Percentiles rank a stretch among this genome's conserved stretches.
phyloP scores from a whole-genome alignment of 2,113 vertebrate species.

The Corythoichthys intestinalis region DNA sequence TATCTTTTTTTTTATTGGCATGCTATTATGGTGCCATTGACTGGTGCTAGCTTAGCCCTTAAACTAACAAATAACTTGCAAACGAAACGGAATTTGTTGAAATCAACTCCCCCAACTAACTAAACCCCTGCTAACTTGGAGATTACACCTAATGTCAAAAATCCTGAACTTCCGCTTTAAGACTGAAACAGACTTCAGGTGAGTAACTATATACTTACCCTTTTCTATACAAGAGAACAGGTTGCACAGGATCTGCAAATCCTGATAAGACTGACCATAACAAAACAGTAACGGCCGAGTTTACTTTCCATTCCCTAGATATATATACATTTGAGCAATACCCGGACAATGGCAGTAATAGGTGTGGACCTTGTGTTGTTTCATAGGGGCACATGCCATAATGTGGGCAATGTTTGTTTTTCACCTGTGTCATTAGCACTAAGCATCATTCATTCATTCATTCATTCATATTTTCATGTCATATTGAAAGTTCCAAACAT shows the following conservation, averaged over 20 bases:
- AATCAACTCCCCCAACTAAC: too few species aligned
- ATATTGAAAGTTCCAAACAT: not conserved
- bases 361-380: not conserved
- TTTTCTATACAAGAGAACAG: not conserved
- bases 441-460: not conserved
- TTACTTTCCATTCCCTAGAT: not conserved
- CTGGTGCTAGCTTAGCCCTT: too few species aligned
- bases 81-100: too few species aligned
- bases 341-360: not conserved
- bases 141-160: too few species aligned
- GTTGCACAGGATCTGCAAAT: not conserved
- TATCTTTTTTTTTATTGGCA: too few species aligned
- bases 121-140: too few species aligned
- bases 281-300: slow-evolving; percentile 1
- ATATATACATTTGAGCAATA: not conserved
- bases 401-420: not conserved
- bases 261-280: not conserved
- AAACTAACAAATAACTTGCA: too few species aligned
- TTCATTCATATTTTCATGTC: not conserved
- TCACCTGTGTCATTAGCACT: not conserved
- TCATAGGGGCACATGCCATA: not conserved
- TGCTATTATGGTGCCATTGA: too few species aligned
- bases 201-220: not conserved
- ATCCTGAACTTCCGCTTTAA: not conserved
- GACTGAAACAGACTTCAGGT: not conserved